Conservation (phyloP, 2,888 invertebrate species). For the Scaptodrosophila latifasciaeformis region DNA sequence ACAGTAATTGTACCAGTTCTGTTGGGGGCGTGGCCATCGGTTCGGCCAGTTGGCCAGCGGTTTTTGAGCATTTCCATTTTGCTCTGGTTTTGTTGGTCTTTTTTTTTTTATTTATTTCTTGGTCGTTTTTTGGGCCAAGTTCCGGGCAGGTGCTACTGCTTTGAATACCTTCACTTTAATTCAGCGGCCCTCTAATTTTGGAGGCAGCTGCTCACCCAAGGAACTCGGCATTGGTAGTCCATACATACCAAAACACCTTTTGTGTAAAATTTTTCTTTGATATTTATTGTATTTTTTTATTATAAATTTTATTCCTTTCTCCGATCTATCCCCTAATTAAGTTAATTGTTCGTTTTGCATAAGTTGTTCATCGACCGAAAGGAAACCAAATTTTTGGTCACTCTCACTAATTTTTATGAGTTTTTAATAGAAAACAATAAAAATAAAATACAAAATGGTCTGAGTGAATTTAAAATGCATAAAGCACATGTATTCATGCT, state of each 20-base stretch:
- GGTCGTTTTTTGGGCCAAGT: conserved; percentile 36
- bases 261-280: not conserved
- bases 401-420: conserved; percentile 43
- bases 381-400: too few species aligned
- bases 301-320: conserved; percentile 25
- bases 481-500: conserved; percentile 56
- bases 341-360: conserved; percentile 62
- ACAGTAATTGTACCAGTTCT: conserved; percentile 52
- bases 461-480: conserved; percentile 27
- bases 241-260: conserved; percentile 1
- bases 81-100: conserved; percentile 44
- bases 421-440: conserved; percentile 65
- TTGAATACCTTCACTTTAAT: conserved; percentile 39
- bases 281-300: conserved; percentile 26
- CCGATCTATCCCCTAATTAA: conserved; percentile 42
- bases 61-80: conserved; percentile 32
- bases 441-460: conserved; percentile 32
- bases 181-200: conserved; percentile 34
- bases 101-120: conserved; percentile 9
- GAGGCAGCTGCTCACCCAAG: conserved; percentile 31
- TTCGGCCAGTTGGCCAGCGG: conserved; percentile 33
- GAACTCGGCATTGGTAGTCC: not conserved
- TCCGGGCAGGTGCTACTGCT: conserved; percentile 53
- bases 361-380: conserved; percentile 39
- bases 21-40: conserved; percentile 35